Base-by-base conservation (phyloP, 2,888 invertebrate species). In the Chouioia cunea region DNA sequence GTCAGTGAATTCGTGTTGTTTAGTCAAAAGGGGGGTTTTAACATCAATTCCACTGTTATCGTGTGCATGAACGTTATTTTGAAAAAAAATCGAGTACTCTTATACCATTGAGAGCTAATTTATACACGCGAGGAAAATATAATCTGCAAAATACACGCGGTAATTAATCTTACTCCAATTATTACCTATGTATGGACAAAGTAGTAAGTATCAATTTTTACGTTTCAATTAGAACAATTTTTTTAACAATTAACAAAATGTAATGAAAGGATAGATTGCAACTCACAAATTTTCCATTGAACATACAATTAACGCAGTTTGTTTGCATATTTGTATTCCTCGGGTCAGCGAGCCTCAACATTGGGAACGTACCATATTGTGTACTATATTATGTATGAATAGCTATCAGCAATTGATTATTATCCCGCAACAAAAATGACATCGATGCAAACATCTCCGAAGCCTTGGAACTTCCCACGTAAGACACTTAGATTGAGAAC, bases 401-500 rank as follows among this genome's bases (percentile, higher is more conserved):
- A n/a, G n/a, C n/a, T n/a, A n/a, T n/a, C n/a, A n/a, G n/a, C n/a
- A n/a, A n/a, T n/a, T n/a, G 43, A 76, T 16, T 75, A 79, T 67
- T 76, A 81, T 58, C 52, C 74, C 12, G 22, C 76, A 23, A 71
- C 76, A 50, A 78, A 80, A 52, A 82, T 84, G 4, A 85, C 87
- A 14, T 87, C 88, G 0, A 86, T 86, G 15, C 86, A 88, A 0
- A 89, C 89, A 1, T 92, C 92, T 4, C 91, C 93, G 50, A 88
- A 85, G 78, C 93, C 93, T 0, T 94, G 93, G 85, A 89, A 89
- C 68, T 94, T 93, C 84, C 90, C 92, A 46, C 94, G 93, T 85
- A 0, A 93, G 93, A 53, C 92, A 93, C 74, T 87, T 92, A 1
- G 94, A 94, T 84, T 86, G 93, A 12, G 90, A 91, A 63, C 93